These are phyloP conservation scores for Desoria tigrina DNA, from an alignment of 2,888 invertebrate genomes.

Conservation along the genomic window DNA sequence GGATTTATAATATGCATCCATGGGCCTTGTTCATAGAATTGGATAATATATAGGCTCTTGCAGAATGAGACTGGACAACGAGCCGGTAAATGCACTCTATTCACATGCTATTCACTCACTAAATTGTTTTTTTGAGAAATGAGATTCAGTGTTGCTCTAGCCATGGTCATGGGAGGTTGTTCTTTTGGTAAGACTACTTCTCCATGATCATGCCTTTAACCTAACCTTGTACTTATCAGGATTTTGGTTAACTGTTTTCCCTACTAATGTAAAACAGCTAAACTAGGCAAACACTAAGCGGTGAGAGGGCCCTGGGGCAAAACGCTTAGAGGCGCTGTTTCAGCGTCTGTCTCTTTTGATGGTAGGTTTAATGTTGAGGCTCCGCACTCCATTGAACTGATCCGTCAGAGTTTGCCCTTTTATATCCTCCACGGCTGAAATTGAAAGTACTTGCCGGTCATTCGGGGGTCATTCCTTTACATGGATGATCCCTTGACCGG, in stretches of 20 bases:
- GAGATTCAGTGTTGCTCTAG: constrained; percentile 4
- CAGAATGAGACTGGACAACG: no score
- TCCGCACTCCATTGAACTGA: constrained; percentile 10
- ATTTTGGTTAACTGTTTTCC: constrained; percentile 21
- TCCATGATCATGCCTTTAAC: constrained; percentile 2
- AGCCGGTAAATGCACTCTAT: no score
- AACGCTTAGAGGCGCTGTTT: background rate
- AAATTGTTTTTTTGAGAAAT: no score
- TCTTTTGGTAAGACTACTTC: background rate
- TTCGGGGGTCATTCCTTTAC: background rate
- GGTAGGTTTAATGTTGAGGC: constrained; percentile 3
- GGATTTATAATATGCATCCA: no score
- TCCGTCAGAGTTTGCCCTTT: background rate
- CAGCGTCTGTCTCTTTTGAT: background rate
- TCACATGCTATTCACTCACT: no score
- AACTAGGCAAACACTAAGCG: background rate
- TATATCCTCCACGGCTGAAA: background rate
- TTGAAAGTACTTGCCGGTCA: constrained; percentile 2
- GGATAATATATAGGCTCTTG: no score
- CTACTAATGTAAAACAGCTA: constrained; percentile 18
- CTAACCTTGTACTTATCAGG: constrained; percentile 11
- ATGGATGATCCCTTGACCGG: constrained; percentile 4
- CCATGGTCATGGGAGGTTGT: constrained; percentile 4
- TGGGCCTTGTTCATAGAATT: no score
- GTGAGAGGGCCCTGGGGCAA: background rate